Evolutionary conservation across 2,888 invertebrate genomes (phyloP).

Genomic region (Macrophya annulata): DNA sequence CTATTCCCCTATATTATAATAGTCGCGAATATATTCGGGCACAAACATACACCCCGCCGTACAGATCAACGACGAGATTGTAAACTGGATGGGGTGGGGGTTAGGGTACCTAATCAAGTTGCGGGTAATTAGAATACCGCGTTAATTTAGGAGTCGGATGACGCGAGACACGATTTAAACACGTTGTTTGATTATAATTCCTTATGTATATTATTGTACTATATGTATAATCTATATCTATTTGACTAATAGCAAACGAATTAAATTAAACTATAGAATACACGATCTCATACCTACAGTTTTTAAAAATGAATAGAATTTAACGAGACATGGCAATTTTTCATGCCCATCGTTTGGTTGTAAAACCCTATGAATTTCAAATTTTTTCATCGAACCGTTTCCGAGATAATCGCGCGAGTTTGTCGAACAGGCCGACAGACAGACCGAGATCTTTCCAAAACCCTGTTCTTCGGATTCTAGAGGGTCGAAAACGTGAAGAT

Average conservation of each 20-base stretch:
- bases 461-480: too few species aligned
- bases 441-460: too few species aligned
- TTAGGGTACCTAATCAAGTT: not conserved
- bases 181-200: not conserved
- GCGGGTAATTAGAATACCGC: conserved; percentile 30
- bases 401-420: too few species aligned
- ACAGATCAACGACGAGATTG: conserved; percentile 33
- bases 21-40: not conserved
- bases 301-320: too few species aligned
- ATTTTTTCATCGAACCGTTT: too few species aligned
- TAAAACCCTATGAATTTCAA: too few species aligned
- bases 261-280: too few species aligned
- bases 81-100: not conserved
- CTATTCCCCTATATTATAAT: not conserved
- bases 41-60: not conserved
- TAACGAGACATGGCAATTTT: too few species aligned
- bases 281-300: too few species aligned
- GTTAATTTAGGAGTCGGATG: not conserved
- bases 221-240: not conserved
- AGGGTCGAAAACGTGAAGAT: too few species aligned
- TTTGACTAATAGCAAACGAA: not conserved
- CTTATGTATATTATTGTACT: not conserved
- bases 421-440: too few species aligned
- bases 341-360: too few species aligned
- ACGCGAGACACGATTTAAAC: not conserved